Evolutionary conservation across 1,140 invertebrate species (phyloP), one percentile per base, ranked within the genome.

Genomic region (Heterodera schachtii): DNA sequence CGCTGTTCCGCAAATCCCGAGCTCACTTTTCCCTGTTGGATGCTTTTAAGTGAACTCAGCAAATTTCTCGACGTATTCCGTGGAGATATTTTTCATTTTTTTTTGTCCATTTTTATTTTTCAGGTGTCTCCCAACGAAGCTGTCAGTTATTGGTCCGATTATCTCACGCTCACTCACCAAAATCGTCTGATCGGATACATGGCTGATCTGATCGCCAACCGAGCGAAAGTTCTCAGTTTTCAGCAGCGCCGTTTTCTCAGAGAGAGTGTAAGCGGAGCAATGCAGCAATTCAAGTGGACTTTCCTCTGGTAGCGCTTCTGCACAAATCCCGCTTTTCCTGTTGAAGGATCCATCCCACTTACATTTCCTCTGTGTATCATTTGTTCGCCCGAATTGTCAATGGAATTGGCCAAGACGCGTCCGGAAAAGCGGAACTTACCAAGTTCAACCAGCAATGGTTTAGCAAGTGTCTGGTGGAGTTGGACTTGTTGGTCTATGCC

Each of bases 1-100:
- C 71, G 19, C 13, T 70, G 82, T n/a, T 64, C 83, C 31, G 46
- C 73, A 57, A 44, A 74, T 16, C 16, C 52, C 41, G 70, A 76
- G 21, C 70, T 79, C 13, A 3, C 85, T 4, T 64, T 82, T 13
- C 66, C 84, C 6, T 85, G 84, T n/a, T 85, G 84, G 84, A 85
- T 85, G 84, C 46, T 85, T 31, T 67, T 85, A 31, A 67, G 66
- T 21, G 84, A 85, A 78, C 64, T 85, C 74, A 83, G 80, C 46
- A 44, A 46, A 41, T 80, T 81, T 57, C 31, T 80, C 21, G 73
- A 86, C 11, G 84, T 86, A 73, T 52, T 31, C 31, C 31, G 31
- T 31, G 11, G 49, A 52, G 43, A 13, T 43, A 44, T 77, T 79
- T 47, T 81, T n/a, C 21, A 44, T 44, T 16, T 8, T 8, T n/a